A percentile compares a stretch with the other conserved stretches of the same genome.
Conservation (phyloP, 2,113 vertebrate species). For the Pitta sordida region DNA sequence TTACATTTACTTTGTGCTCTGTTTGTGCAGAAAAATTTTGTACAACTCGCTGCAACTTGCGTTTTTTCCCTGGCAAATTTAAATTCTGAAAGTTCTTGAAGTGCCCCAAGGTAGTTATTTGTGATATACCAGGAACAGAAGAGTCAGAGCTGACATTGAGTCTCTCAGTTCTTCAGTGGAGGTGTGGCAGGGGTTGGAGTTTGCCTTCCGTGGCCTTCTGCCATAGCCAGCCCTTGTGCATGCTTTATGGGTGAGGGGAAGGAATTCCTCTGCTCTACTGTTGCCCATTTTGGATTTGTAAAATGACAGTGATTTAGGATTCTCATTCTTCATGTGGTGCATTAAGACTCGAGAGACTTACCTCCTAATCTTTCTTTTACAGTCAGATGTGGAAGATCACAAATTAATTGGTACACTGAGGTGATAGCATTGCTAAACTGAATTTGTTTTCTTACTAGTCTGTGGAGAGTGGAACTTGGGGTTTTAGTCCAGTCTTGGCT, state of each 20-base stretch:
- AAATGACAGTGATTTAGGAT: background rate
- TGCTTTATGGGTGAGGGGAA: rapidly evolving
- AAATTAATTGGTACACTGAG: background rate
- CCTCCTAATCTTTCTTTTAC: background rate
- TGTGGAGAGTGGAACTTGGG: background rate
- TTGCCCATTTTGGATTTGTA: background rate
- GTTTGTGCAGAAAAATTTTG: background rate
- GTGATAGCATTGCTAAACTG: background rate
- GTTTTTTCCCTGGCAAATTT: background rate
- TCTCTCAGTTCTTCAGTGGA: background rate
- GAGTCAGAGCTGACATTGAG: background rate
- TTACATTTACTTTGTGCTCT: background rate
- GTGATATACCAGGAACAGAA: background rate
- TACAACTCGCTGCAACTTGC: background rate
- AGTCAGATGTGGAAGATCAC: background rate
- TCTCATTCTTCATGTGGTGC: background rate
- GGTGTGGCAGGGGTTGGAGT: background rate
- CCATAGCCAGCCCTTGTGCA: background rate
- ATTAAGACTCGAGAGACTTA: background rate
- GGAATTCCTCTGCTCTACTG: background rate
- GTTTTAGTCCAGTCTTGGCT: background rate
- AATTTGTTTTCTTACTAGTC: background rate
- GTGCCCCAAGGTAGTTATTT: background rate
- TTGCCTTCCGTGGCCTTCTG: background rate
- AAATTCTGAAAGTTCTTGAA: background rate